Percentiles rank a stretch among this genome's conserved stretches.
These are phyloP conservation scores for Oryzaephilus surinamensis DNA, from an alignment of 1,140 invertebrate species.

Conservation along the genomic window DNA sequence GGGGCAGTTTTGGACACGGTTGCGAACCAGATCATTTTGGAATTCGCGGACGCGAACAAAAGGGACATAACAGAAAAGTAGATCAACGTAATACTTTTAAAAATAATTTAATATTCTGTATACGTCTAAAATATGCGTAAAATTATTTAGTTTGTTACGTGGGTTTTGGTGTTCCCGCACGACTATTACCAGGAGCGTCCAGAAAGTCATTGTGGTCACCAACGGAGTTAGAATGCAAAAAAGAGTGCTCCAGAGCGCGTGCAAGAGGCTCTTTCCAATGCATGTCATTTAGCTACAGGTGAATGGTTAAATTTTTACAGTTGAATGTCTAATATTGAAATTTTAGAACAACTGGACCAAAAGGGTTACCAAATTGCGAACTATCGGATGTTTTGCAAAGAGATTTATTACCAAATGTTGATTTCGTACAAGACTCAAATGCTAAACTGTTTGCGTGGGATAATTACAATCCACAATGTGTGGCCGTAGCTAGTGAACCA, in stretches of 20 bases:
- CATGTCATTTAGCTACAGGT: conserved; percentile 62
- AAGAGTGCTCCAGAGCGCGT: conserved; percentile 50
- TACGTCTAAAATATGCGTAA: not conserved
- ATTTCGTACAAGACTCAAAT: conserved; percentile 49
- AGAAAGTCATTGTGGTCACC: conserved; percentile 47
- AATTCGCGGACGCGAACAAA: conserved; percentile 18
- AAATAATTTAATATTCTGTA: not conserved
- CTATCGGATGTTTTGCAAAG: conserved; percentile 58
- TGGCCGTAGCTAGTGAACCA: conserved; percentile 15
- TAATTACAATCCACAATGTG: conserved; percentile 33
- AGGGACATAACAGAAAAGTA: conserved; percentile 14
- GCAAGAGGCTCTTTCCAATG: conserved; percentile 51
- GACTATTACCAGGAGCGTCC: conserved; percentile 51
- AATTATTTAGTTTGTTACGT: conserved; percentile 56
- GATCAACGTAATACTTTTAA: conserved; percentile 25
- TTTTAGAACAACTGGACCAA: conserved; percentile 23
- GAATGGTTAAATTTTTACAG: conserved; percentile 17
- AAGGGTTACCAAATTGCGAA: conserved; percentile 45
- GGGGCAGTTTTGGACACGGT: conserved; percentile 66
- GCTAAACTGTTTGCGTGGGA: conserved; percentile 57
- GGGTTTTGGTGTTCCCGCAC: conserved; percentile 57
- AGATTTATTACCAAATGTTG: conserved; percentile 53
- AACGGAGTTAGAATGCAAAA: conserved; percentile 57
- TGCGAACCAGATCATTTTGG: conserved; percentile 52
- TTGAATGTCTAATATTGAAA: not conserved